Evolutionary conservation across 1,140 invertebrate species (phyloP), one percentile per base, ranked within the genome.

Genomic region (Drosophila mauritiana): DNA sequence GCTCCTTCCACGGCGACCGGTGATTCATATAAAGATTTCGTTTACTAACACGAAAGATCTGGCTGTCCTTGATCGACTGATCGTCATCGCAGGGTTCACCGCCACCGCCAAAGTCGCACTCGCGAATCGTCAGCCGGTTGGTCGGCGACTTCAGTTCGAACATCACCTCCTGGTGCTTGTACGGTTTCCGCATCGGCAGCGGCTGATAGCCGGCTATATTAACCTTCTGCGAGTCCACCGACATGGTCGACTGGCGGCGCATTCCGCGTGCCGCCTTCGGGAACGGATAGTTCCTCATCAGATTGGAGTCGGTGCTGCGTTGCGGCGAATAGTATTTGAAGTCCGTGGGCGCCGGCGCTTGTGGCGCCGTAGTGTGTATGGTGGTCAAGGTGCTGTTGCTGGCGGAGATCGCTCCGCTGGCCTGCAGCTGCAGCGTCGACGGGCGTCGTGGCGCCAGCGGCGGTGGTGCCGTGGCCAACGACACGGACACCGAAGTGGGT

Each of bases 11-110:
- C 49, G 91, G 91, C 76, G 90, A 91, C 62, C 90, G 79, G 58
- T 91, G 86, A 90, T 92, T 91, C 86, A 91, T 90, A 89, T 92
- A 91, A 85, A 92, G 88, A 91, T 91, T 92, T 90, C 91, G 84
- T 91, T 92, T 92, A 88, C 91, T 92, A 92, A 92, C 91, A 85
- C 91, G 91, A 90, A 92, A 92, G 78, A 91, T 92, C 82, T 92
- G 91, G 82, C 91, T 92, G 63, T 92, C 91, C 79, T 91, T 91
- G 58, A 92, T 90, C 69, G 90, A 92, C 80, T 92, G 90, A 90
- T 92, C 91, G 67, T 91, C 88, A 82, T 92, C 91, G 75, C 90
- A 91, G 67, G 91, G 91, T 77, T 91, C 91, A 80, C 91, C 91
- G 77, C 90, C 90, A 82, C 91, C 91, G 75, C 90, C 91, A 79